A percentile compares a stretch with the other conserved stretches of the same genome.
Evolutionary conservation across 2,113 vertebrate genomes (phyloP).

Genomic region (Danio rerio): DNA sequence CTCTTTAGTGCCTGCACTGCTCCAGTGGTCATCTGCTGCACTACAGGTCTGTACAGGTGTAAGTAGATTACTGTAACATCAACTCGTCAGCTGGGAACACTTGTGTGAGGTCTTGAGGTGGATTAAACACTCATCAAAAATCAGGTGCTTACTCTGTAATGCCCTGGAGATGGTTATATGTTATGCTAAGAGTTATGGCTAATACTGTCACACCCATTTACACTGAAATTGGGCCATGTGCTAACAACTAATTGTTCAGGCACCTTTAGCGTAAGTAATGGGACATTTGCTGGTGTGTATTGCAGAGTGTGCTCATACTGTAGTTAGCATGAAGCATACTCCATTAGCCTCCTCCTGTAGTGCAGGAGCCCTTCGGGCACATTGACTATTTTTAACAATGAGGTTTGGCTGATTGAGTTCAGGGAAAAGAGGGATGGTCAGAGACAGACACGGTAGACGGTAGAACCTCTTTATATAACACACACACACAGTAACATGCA

Average conservation of each 20-base stretch:
- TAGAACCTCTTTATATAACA: neutral
- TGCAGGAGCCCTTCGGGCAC: constrained; percentile 45
- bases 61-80: constrained; percentile 41
- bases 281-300: neutral
- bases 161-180: constrained; percentile 41
- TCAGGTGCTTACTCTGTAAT: constrained; percentile 46
- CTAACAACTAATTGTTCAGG: constrained; percentile 26
- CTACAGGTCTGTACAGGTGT: constrained; percentile 10
- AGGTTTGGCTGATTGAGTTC: constrained; percentile 60
- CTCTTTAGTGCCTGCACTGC: constrained; percentile 7
- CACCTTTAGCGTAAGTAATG: neutral
- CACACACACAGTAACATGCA: neutral
- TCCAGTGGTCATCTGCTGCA: constrained; percentile 29
- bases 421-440: constrained; percentile 55
- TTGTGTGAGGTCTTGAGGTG: constrained; percentile 44
- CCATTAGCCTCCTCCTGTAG: constrained; percentile 51
- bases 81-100: constrained; percentile 34
- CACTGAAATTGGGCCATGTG: neutral
- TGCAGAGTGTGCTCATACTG: neutral
- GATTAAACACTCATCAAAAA: constrained; percentile 47
- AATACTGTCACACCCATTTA: neutral
- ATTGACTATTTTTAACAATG: constrained; percentile 59
- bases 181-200: constrained; percentile 19
- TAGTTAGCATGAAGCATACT: constrained; percentile 50
- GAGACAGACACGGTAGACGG: constrained; percentile 39